phyloP scores from a whole-genome alignment of 2,797 vertebrate species.

The Pangasius sanitwongsei region DNA sequence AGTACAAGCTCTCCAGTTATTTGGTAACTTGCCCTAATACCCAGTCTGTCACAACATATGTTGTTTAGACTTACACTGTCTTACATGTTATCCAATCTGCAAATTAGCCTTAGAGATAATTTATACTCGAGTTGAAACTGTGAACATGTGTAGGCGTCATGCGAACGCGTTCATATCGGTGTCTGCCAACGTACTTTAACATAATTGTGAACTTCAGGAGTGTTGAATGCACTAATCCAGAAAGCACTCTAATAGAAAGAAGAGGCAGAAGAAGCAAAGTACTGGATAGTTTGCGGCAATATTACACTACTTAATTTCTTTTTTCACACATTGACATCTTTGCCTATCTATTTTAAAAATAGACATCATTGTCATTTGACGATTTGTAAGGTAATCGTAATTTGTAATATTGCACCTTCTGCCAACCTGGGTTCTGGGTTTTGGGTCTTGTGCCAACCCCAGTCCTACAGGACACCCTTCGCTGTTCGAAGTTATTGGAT shows the following conservation, averaged over 20 bases:
- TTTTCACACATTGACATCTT: neutral
- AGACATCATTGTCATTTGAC: neutral
- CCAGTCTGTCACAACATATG: constrained; percentile 17
- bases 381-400: neutral
- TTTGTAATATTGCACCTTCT: neutral
- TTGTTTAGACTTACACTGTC: neutral
- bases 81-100: neutral
- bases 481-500: neutral
- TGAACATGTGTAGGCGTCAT: neutral
- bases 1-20: neutral
- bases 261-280: neutral
- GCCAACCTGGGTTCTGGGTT: neutral
- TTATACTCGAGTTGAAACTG: neutral
- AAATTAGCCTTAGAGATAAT: neutral
- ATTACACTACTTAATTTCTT: too few relatives aligned
- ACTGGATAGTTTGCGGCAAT: neutral
- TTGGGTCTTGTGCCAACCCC: too few relatives aligned
- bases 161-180: neutral
- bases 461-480: neutral
- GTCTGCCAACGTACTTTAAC: neutral
- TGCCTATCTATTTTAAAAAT: neutral
- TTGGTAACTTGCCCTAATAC: neutral
- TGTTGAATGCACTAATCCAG: neutral
- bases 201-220: neutral
- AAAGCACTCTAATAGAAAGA: neutral